Conservation (phyloP, 2,888 invertebrate genomes). For the Molorchus minor region DNA sequence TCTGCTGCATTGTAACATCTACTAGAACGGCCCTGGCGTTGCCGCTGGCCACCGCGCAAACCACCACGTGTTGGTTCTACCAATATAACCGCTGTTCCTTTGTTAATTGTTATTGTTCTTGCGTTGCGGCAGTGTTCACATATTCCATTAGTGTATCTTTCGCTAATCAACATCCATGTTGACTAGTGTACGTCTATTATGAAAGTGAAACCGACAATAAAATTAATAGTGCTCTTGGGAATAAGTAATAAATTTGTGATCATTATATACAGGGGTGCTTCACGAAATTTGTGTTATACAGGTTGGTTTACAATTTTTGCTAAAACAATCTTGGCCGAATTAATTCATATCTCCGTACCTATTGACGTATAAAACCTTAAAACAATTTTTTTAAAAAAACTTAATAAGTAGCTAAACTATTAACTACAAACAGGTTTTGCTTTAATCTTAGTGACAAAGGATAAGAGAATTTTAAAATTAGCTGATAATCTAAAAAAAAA, state of each 20-base stretch:
- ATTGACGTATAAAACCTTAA: no score
- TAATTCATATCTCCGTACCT: no score
- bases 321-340: no score
- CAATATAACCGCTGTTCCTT: constrained; percentile 1
- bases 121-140: constrained; percentile 8
- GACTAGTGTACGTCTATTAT: background rate
- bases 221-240: constrained; percentile 10
- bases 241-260: constrained; percentile 3
- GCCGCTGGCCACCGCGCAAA: constrained; percentile 26
- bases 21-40: constrained; percentile 32
- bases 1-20: constrained; percentile 2
- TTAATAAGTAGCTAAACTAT: no score
- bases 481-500: no score
- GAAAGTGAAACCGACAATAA: constrained; percentile 13
- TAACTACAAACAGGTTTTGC: no score
- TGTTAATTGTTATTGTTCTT: constrained; percentile 19
- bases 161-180: constrained; percentile 7
- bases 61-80: constrained; percentile 31
- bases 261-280: constrained; percentile 3
- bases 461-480: no score
- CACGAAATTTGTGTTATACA: constrained; percentile 1
- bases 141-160: background rate
- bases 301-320: no score
- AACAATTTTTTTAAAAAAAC: no score
- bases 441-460: no score